These are phyloP conservation scores for Mesitornis unicolor DNA, from an alignment of 2,113 vertebrate species.

Conservation along the genomic window DNA sequence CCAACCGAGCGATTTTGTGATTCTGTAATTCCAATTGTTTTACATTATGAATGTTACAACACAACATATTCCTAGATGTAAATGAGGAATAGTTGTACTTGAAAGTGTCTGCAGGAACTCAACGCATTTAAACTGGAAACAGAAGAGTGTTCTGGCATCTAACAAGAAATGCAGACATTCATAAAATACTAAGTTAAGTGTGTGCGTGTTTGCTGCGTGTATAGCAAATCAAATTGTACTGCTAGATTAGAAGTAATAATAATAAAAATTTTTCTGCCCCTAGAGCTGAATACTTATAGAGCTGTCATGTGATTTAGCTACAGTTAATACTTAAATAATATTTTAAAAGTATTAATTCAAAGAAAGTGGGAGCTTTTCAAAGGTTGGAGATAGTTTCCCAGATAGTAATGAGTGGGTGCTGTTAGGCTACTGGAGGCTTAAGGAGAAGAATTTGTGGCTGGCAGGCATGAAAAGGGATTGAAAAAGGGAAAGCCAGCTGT, in stretches of 20 bases:
- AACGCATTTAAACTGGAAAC: not conserved
- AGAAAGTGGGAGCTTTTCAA: not conserved
- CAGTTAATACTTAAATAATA: not conserved
- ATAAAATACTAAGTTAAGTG: not conserved
- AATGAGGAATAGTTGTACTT: not conserved
- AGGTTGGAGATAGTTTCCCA: not conserved
- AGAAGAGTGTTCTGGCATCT: not conserved
- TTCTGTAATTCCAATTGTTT: not conserved
- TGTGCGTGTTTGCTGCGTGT: not conserved
- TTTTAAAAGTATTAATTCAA: not conserved
- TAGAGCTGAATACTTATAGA: not conserved
- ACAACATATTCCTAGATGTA: not conserved
- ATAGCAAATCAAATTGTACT: not conserved
- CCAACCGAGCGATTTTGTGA: too few species aligned
- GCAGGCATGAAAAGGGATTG: not conserved
- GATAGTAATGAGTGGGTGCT: not conserved
- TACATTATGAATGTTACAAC: not conserved
- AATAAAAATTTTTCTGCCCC: not conserved
- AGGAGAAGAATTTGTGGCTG: not conserved
- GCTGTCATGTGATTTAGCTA: not conserved
- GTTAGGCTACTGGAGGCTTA: not conserved
- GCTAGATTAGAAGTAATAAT: not conserved
- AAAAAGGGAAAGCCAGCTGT: not conserved
- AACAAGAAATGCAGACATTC: not conserved
- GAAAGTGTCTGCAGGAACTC: not conserved